Conservation (phyloP, 2,797 vertebrate genomes). For the Crocidura indochinensis region DNA sequence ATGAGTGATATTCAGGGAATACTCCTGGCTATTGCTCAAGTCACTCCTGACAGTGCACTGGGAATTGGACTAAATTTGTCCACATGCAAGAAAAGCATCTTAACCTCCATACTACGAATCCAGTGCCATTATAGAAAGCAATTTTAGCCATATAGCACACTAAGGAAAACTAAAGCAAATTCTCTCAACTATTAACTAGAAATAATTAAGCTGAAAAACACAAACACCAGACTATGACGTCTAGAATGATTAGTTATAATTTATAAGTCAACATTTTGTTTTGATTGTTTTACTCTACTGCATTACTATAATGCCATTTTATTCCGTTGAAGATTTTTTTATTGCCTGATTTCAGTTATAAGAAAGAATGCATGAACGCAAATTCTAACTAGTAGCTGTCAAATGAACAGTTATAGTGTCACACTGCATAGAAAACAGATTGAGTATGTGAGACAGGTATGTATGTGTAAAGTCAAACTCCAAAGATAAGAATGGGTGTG, state of each 20-base stretch:
- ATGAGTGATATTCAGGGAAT: no score
- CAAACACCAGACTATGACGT: neutral
- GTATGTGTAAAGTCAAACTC: constrained; percentile 18
- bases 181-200: constrained; percentile 23
- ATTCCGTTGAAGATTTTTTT: constrained; percentile 20
- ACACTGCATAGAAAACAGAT: neutral
- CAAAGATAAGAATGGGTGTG: neutral
- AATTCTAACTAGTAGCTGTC: constrained; percentile 38
- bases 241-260: neutral
- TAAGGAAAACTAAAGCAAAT: neutral
- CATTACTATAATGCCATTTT: constrained; percentile 28
- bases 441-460: neutral
- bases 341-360: neutral
- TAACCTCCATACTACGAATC: no score
- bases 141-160: neutral
- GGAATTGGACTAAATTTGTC: no score
- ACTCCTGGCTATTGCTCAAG: no score
- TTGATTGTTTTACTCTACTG: neutral
- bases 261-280: constrained; percentile 24
- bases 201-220: neutral
- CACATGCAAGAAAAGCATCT: no score
- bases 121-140: neutral
- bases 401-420: neutral
- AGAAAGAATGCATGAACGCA: constrained; percentile 12
- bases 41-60: no score